Conservation (phyloP, 1,140 invertebrate species). For the Hyposmocoma kahamanoa region DNA sequence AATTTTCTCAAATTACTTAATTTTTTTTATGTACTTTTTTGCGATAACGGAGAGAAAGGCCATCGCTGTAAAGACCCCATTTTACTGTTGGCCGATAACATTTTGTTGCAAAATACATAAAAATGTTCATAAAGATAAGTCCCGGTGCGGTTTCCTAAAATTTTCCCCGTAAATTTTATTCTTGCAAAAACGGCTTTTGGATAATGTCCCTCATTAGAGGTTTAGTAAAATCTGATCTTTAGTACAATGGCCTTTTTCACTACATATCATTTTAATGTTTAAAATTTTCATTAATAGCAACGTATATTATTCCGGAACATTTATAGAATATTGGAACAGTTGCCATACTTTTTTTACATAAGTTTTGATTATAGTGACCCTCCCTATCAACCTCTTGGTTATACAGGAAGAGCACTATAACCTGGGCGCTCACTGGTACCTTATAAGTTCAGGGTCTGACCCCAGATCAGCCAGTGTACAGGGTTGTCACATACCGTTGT, state of each 20-base stretch:
- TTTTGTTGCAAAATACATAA: constrained; percentile 54
- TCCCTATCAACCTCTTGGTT: too few relatives aligned
- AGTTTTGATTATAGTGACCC: too few relatives aligned
- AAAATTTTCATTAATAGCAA: not conserved
- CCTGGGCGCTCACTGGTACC: too few relatives aligned
- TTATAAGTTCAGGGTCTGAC: too few relatives aligned
- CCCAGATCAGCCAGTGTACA: too few relatives aligned
- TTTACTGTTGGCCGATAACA: constrained; percentile 50
- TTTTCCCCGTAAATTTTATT: constrained; percentile 46
- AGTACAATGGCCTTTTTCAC: constrained; percentile 28
- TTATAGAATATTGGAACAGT: not conserved
- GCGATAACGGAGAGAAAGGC: constrained; percentile 37
- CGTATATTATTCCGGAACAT: not conserved
- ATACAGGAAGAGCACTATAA: too few relatives aligned
- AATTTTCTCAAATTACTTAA: constrained; percentile 58
- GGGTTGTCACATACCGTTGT: too few relatives aligned
- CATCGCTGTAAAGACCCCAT: constrained; percentile 37
- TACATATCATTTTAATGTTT: constrained; percentile 17
- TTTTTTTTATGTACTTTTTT: constrained; percentile 42
- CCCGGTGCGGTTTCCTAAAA: constrained; percentile 35
- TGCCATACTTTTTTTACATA: too few relatives aligned
- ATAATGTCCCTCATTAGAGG: constrained; percentile 54
- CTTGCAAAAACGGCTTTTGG: constrained; percentile 46
- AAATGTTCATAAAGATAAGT: constrained; percentile 63
- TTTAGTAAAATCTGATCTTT: constrained; percentile 45